Evolutionary conservation across 2,113 vertebrate species (phyloP).

Genomic region (Mobula birostris): DNA sequence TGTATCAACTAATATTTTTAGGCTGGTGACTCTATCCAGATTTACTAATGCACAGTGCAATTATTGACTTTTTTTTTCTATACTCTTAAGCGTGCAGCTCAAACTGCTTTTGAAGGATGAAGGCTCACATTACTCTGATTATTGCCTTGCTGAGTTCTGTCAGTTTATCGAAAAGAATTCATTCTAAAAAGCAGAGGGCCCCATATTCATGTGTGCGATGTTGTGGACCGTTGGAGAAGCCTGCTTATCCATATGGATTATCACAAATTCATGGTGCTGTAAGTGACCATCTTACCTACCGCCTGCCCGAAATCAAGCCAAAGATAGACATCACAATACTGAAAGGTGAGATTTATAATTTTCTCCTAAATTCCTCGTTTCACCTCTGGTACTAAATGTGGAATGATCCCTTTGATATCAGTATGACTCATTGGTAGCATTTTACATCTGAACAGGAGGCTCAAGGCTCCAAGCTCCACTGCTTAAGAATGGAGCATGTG

Average conservation of each 20-base stretch:
- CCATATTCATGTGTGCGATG: constrained; percentile 62
- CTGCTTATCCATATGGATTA: background rate
- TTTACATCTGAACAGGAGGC: constrained; percentile 39
- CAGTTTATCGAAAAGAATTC: constrained; percentile 55
- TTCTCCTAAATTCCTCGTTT: background rate
- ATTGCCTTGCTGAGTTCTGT: constrained; percentile 49
- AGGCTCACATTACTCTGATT: constrained; percentile 46
- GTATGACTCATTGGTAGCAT: background rate
- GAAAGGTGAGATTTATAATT: constrained; percentile 64
- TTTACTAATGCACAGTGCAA: background rate
- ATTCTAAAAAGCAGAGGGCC: constrained; percentile 43
- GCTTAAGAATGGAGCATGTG: too few species aligned
- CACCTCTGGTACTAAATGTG: constrained; percentile 12
- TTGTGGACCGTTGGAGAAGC: constrained; percentile 63
- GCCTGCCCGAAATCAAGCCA: constrained; percentile 69
- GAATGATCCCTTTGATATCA: background rate
- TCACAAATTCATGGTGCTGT: background rate
- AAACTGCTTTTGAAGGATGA: background rate
- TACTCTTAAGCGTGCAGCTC: background rate
- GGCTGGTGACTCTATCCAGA: background rate
- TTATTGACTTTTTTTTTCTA: background rate
- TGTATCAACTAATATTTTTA: background rate
- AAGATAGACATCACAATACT: constrained; percentile 90
- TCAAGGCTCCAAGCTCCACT: too few species aligned
- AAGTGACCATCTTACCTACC: constrained; percentile 48